Conservation (phyloP, 1,140 invertebrate species). For the Lanistes nyassanus region DNA sequence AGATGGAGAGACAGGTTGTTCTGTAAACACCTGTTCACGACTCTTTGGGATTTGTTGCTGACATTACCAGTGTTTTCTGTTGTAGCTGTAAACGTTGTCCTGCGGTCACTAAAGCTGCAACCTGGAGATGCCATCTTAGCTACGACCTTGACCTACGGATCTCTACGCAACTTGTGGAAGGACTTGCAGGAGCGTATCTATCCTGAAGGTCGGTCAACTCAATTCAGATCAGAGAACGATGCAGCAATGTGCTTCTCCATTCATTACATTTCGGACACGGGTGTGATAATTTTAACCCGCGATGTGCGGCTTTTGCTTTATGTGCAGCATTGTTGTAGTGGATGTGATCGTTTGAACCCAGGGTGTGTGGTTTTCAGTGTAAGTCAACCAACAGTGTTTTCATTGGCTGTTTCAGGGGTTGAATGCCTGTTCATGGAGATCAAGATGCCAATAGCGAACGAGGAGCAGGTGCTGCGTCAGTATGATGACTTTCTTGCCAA, state of each 20-base stretch:
- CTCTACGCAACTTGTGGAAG: slow-evolving; percentile 37
- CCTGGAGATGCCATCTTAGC: slow-evolving; percentile 41
- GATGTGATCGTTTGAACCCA: too few species aligned
- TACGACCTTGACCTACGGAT: slow-evolving; percentile 37
- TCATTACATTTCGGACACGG: too few species aligned
- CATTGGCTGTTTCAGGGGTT: slow-evolving; percentile 30
- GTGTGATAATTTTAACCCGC: too few species aligned
- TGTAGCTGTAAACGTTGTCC: slow-evolving; percentile 41
- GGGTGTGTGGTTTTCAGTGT: too few species aligned
- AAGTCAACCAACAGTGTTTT: too few species aligned
- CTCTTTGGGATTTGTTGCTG: background rate
- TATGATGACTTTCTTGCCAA: slow-evolving; percentile 41
- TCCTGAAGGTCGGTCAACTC: background rate
- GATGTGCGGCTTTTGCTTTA: too few species aligned
- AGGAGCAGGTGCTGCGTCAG: slow-evolving; percentile 39
- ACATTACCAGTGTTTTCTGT: slow-evolving; percentile 9
- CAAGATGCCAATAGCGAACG: slow-evolving; percentile 38
- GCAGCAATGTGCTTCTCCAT: too few species aligned
- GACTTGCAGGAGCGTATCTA: slow-evolving; percentile 14
- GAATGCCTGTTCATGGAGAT: slow-evolving; percentile 35
- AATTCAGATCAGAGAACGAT: too few species aligned
- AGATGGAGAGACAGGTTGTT: too few species aligned
- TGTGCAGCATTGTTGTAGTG: too few species aligned
- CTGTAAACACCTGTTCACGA: too few species aligned
- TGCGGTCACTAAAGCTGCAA: slow-evolving; percentile 38